These are phyloP conservation scores for Tyrannus savana DNA, from an alignment of 2,113 vertebrate species.

Conservation along the genomic window DNA sequence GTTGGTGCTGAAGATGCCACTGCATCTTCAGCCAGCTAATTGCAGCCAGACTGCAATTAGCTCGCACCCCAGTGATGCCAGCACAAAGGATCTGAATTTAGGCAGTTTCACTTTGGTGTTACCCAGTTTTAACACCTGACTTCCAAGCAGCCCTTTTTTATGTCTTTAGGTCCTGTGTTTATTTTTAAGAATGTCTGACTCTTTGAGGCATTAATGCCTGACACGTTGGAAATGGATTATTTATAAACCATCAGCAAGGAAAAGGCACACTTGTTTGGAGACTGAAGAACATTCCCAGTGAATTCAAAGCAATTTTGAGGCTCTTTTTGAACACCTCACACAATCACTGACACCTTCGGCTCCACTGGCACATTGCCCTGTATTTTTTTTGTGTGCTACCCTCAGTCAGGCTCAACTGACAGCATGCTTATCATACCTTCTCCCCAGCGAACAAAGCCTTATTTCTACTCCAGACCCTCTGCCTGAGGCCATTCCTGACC, in stretches of 20 bases:
- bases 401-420: neutral
- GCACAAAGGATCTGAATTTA: neutral
- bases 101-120: neutral
- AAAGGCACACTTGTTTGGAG: neutral
- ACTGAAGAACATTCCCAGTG: neutral
- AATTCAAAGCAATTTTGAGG: neutral
- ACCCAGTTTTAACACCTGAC: neutral
- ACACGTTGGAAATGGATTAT: neutral
- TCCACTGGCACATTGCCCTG: neutral
- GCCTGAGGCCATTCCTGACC: neutral
- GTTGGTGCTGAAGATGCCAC: neutral
- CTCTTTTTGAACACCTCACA: neutral
- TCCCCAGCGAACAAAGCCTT: neutral
- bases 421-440: neutral
- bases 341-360: neutral
- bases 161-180: neutral
- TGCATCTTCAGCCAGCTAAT: no score
- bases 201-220: neutral
- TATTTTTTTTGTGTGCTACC: neutral
- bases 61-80: fast-evolving
- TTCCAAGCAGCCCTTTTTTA: neutral
- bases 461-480: neutral
- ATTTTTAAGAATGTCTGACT: neutral
- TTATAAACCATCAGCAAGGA: neutral
- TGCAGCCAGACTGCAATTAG: neutral